phyloP scores from a whole-genome alignment of 2,113 vertebrate genomes.

The Perca fluviatilis region DNA sequence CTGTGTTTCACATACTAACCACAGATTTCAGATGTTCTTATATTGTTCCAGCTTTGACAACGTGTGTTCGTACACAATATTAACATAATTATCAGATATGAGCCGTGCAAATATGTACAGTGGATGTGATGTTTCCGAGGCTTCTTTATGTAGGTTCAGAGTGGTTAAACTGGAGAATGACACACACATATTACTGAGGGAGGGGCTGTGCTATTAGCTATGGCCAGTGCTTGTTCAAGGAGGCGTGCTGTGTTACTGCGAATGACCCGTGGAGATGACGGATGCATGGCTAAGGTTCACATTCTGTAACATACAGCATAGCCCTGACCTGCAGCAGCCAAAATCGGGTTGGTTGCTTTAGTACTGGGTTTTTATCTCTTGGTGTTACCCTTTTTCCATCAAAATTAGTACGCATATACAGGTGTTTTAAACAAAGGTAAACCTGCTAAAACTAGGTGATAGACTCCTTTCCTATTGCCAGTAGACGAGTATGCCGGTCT shows the following conservation, averaged over 20 bases:
- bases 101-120: slow-evolving; percentile 6
- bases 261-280: slow-evolving; percentile 25
- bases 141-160: not conserved
- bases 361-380: slow-evolving; percentile 15
- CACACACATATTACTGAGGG: not conserved
- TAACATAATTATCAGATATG: not conserved
- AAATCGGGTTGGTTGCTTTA: slow-evolving; percentile 64
- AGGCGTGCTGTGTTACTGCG: slow-evolving; percentile 7
- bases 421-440: too few species aligned
- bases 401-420: too few species aligned
- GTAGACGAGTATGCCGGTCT: too few species aligned
- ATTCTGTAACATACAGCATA: slow-evolving; percentile 29
- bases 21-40: slow-evolving; percentile 39
- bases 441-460: too few species aligned
- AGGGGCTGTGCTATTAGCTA: slow-evolving; percentile 5
- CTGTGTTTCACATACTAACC: slow-evolving; percentile 32
- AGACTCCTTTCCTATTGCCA: too few species aligned
- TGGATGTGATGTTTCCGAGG: not conserved
- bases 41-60: slow-evolving; percentile 21
- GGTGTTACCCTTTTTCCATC: too few species aligned
- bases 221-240: slow-evolving; percentile 1
- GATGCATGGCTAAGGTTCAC: slow-evolving; percentile 32
- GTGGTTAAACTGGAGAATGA: slow-evolving; percentile 8
- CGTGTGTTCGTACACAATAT: not conserved
- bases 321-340: slow-evolving; percentile 36